Conservation (phyloP, 2,113 vertebrate genomes). For the Oxyura jamaicensis region DNA sequence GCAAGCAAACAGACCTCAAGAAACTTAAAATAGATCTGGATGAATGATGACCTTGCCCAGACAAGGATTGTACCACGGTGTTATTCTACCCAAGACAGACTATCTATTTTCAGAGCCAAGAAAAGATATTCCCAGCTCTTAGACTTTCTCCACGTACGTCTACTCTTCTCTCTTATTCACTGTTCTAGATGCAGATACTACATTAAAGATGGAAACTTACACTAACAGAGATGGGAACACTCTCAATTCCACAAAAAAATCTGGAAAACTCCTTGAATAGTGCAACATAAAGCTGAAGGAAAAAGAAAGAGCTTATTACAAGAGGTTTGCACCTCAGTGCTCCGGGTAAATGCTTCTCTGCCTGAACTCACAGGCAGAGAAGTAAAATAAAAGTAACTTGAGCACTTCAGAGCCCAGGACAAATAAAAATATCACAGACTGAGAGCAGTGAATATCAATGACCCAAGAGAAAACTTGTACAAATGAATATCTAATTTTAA, state of each 20-base stretch:
- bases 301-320: not conserved
- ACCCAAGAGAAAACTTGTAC: not conserved
- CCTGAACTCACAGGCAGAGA: not conserved
- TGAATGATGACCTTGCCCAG: not conserved
- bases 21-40: not conserved
- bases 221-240: not conserved
- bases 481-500: conserved; percentile 15
- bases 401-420: not conserved
- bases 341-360: not conserved
- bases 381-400: not conserved
- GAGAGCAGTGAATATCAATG: not conserved
- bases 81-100: not conserved
- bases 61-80: not conserved
- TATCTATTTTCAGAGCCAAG: not conserved
- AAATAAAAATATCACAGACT: not conserved
- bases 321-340: not conserved
- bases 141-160: not conserved
- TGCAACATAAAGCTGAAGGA: not conserved
- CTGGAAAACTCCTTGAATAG: not conserved
- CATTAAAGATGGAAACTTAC: no score
- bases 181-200: not conserved
- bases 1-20: not conserved
- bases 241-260: not conserved
- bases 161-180: not conserved
- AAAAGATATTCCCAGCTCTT: not conserved